Conservation (phyloP, 2,113 vertebrate genomes). For the Apeltes quadracus region DNA sequence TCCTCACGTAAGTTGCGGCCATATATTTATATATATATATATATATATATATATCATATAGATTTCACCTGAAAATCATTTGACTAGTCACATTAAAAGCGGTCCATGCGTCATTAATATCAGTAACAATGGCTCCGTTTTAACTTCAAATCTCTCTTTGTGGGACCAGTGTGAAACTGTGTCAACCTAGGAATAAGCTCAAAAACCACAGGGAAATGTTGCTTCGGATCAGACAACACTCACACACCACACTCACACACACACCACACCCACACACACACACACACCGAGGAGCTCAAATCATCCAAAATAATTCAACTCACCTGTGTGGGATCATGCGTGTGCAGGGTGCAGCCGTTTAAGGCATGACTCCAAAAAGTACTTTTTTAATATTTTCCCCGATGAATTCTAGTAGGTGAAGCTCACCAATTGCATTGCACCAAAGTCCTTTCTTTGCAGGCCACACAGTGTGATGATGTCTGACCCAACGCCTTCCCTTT, state of each 20-base stretch:
- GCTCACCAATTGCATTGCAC: not conserved
- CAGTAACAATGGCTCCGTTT: no score
- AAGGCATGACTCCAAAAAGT: not conserved
- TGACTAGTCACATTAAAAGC: not conserved
- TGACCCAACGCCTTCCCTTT: not conserved
- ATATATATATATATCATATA: no score
- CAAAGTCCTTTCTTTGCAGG: not conserved
- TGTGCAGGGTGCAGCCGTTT: not conserved
- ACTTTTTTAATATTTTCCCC: not conserved
- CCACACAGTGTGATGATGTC: not conserved
- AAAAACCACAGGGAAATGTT: not conserved
- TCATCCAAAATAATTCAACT: not conserved
- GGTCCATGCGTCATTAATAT: not conserved
- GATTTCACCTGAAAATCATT: not conserved
- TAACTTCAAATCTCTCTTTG: not conserved
- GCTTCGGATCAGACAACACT: not conserved
- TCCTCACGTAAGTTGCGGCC: not conserved
- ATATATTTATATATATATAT: not conserved
- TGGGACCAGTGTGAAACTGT: not conserved
- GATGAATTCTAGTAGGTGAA: not conserved
- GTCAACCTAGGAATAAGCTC: not conserved
- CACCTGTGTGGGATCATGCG: not conserved
- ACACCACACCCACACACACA: not conserved
- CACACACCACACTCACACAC: not conserved
- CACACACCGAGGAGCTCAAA: not conserved